phyloP scores from a whole-genome alignment of 2,113 vertebrate species.

The Phocoena phocoena region DNA sequence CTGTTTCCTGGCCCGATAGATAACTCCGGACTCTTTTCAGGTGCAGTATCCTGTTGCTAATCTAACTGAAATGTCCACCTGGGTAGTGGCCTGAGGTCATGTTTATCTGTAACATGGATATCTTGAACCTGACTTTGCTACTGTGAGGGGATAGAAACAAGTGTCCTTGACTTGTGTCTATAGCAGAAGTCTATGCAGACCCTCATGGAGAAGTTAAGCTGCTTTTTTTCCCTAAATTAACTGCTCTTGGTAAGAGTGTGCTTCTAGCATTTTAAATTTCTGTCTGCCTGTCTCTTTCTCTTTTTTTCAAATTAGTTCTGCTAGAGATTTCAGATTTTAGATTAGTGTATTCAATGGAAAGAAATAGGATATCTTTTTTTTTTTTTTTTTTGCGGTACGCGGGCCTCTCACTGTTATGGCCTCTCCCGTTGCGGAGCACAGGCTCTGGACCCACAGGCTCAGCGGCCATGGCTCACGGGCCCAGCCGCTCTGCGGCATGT shows the following conservation, averaged over 20 bases:
- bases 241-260: background rate
- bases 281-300: background rate
- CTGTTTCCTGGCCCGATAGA: slow-evolving; percentile 95
- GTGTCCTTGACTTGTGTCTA: background rate
- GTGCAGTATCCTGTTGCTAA: slow-evolving; percentile 80
- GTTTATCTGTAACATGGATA: background rate
- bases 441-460: too few relatives aligned
- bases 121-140: background rate
- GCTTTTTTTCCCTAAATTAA: background rate
- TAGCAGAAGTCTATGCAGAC: background rate
- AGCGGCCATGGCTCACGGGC: too few relatives aligned
- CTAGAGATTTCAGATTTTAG: background rate
- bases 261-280: background rate
- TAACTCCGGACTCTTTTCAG: slow-evolving; percentile 96
- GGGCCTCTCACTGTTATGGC: too few relatives aligned
- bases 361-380: background rate
- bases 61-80: background rate
- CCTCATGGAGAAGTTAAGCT: background rate
- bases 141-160: background rate
- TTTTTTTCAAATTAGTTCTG: background rate
- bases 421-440: too few relatives aligned
- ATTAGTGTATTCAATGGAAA: background rate
- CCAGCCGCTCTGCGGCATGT: too few relatives aligned
- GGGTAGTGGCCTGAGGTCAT: background rate
- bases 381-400: too few relatives aligned